These are phyloP conservation scores for Xiphorhynchus elegans DNA, from an alignment of 2,113 vertebrate genomes.

Conservation along the genomic window DNA sequence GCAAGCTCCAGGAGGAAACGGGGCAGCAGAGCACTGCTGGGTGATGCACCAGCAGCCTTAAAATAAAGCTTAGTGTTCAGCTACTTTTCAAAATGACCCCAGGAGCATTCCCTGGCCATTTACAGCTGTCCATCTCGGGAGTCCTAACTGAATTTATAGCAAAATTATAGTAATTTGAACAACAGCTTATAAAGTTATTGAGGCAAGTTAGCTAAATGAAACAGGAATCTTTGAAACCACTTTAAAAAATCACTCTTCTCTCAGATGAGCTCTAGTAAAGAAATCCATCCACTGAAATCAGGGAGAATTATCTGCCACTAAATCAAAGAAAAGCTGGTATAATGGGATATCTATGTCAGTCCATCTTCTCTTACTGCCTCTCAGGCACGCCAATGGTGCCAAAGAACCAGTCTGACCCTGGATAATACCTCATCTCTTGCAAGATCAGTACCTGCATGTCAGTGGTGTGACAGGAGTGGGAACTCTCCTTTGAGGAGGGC, in stretches of 20 bases:
- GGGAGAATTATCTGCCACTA: background rate
- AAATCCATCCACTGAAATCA: background rate
- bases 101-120: background rate
- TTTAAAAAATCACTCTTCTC: background rate
- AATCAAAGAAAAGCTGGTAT: background rate
- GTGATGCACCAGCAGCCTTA: background rate
- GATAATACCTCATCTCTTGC: background rate
- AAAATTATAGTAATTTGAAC: background rate
- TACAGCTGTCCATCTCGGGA: background rate
- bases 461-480: background rate
- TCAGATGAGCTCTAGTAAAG: background rate
- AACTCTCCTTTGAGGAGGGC: background rate
- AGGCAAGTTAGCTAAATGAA: background rate
- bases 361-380: background rate
- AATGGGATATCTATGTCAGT: background rate
- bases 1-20: background rate
- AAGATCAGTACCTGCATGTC: background rate
- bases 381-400: accelerated
- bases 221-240: background rate
- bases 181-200: background rate
- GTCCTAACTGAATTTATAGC: background rate
- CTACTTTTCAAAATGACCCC: background rate
- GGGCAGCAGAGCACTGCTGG: accelerated
- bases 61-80: background rate
- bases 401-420: background rate